Evolutionary conservation across 2,888 invertebrate species (phyloP).

Genomic region (Acholoe squamosa): DNA sequence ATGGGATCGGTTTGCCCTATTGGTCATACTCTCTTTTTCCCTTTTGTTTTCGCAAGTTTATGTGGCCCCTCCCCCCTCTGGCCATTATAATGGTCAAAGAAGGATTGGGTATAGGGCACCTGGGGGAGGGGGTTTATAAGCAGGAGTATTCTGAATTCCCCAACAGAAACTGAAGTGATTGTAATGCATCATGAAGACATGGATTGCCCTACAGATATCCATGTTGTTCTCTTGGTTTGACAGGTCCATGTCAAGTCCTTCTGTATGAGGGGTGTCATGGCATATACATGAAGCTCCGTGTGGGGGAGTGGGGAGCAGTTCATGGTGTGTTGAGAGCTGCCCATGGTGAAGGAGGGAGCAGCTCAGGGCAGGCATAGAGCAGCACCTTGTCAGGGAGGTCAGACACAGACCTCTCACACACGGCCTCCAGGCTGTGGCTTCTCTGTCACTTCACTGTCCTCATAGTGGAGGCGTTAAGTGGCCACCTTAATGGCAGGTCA

Average conservation of each 20-base stretch:
- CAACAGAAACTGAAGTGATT: too few relatives aligned
- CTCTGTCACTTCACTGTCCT: background rate
- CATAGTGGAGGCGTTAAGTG: background rate
- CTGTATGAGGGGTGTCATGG: too few relatives aligned
- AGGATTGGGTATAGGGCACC: too few relatives aligned
- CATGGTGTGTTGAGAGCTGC: background rate
- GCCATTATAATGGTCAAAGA: too few relatives aligned
- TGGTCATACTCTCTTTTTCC: too few relatives aligned
- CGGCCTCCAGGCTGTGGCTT: constrained; percentile 9
- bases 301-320: background rate
- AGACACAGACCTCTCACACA: background rate
- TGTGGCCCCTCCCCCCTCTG: too few relatives aligned
- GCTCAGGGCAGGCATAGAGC: background rate
- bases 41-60: too few relatives aligned
- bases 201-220: background rate
- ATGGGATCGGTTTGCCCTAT: too few relatives aligned
- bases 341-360: background rate
- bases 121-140: too few relatives aligned
- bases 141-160: too few relatives aligned
- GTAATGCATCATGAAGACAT: too few relatives aligned
- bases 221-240: background rate
- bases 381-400: constrained; percentile 9
- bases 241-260: background rate
- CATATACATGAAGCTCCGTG: background rate
- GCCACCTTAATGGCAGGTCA: constrained; percentile 27